phyloP scores from a whole-genome alignment of 1,140 invertebrate species.

The Holotrichia oblita region DNA sequence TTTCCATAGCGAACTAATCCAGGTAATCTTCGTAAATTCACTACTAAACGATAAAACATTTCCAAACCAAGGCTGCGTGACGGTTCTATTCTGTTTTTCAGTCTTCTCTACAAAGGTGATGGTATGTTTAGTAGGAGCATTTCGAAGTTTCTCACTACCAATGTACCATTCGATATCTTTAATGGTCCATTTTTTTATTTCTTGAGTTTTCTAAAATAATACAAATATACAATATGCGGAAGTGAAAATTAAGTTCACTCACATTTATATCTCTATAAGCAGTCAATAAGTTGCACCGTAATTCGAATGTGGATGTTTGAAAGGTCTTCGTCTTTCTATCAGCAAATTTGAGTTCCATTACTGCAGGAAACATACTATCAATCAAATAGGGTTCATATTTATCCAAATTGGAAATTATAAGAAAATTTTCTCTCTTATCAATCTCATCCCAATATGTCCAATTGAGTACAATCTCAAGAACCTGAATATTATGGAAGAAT shows the following conservation, averaged over 20 bases:
- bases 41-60: constrained; percentile 21
- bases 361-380: not conserved
- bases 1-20: constrained; percentile 13
- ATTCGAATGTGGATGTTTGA: not conserved
- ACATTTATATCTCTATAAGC: constrained; percentile 19
- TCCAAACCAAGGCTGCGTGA: not conserved
- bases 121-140: not conserved
- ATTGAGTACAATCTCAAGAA: not conserved
- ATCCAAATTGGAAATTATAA: not conserved
- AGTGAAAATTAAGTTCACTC: not conserved
- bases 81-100: not conserved
- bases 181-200: not conserved
- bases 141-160: not conserved
- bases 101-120: not conserved
- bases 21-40: constrained; percentile 2
- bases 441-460: constrained; percentile 14
- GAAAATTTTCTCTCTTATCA: constrained; percentile 7
- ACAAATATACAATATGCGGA: not conserved
- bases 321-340: not conserved
- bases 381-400: constrained; percentile 12
- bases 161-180: constrained; percentile 8
- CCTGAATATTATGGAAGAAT: not conserved
- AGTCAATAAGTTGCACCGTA: not conserved
- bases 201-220: not conserved
- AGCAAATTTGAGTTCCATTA: constrained; percentile 9